These are phyloP conservation scores for Athetis lepigone DNA, from an alignment of 2,888 invertebrate genomes.

Conservation along the genomic window DNA sequence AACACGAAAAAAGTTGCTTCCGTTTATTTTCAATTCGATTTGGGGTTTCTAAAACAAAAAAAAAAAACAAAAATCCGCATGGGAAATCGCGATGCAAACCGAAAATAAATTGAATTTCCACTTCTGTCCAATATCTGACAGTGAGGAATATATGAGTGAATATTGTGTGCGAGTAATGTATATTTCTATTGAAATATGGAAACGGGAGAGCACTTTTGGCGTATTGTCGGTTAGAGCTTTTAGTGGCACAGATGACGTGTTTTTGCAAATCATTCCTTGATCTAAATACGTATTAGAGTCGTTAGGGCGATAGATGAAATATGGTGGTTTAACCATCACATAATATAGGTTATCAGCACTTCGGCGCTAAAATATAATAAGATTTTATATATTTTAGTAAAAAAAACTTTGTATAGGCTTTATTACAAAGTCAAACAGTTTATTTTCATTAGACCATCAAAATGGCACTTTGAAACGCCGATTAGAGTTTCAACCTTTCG, in stretches of 20 bases:
- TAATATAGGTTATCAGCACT: too few relatives aligned
- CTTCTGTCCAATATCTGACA: constrained; percentile 69
- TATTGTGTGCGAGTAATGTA: constrained; percentile 57
- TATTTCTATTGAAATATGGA: constrained; percentile 40
- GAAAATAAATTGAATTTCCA: constrained; percentile 83
- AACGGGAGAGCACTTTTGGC: neutral
- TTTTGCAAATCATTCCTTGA: neutral
- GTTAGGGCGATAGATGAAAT: too few relatives aligned
- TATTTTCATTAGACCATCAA: too few relatives aligned
- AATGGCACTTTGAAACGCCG: too few relatives aligned
- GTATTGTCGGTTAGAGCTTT: constrained; percentile 19
- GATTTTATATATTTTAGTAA: too few relatives aligned
- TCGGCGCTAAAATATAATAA: too few relatives aligned
- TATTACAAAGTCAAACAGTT: too few relatives aligned
- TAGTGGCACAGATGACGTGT: neutral
- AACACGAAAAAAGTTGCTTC: constrained; percentile 47
- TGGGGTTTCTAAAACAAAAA: constrained; percentile 71
- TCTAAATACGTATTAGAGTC: neutral
- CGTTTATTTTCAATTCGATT: constrained; percentile 65
- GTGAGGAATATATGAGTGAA: constrained; percentile 76
- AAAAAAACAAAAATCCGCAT: constrained; percentile 75
- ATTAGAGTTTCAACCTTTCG: too few relatives aligned
- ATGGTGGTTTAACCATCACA: too few relatives aligned
- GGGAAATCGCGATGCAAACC: constrained; percentile 81
- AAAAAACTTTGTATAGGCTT: too few relatives aligned